These are phyloP conservation scores for Limosa lapponica DNA, from an alignment of 2,797 vertebrate species.

Conservation along the genomic window DNA sequence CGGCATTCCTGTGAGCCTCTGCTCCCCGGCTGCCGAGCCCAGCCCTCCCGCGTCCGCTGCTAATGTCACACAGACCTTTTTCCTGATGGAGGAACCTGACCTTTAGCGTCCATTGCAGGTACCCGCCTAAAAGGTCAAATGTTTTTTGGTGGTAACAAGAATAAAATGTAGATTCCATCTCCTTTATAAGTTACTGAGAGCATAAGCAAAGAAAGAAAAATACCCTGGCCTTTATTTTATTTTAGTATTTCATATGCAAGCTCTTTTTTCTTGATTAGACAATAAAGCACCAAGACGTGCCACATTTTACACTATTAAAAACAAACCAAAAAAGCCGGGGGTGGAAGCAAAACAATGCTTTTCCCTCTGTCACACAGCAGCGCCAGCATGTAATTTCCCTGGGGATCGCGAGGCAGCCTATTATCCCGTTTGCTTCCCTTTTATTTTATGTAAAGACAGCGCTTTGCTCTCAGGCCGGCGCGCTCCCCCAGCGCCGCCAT, in stretches of 20 bases:
- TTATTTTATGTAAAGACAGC: not conserved
- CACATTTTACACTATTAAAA: not conserved
- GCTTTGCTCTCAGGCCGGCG: not conserved
- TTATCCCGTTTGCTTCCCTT: not conserved
- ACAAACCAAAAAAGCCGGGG: not conserved
- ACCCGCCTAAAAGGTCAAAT: not conserved
- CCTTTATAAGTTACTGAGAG: not conserved
- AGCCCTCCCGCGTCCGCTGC: fast-evolving
- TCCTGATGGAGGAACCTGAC: not conserved
- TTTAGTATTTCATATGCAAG: slow-evolving; percentile 1
- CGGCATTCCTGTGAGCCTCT: fast-evolving
- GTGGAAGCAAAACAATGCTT: not conserved
- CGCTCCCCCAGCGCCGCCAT: not conserved
- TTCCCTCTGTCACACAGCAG: not conserved
- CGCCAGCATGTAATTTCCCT: not conserved
- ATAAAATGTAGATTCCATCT: not conserved
- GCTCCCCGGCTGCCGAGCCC: fast-evolving
- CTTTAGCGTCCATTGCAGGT: not conserved
- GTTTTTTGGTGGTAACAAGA: slow-evolving; percentile 6
- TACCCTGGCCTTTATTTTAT: not conserved
- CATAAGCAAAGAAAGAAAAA: slow-evolving; percentile 22
- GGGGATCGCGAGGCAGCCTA: not conserved
- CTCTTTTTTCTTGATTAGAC: slow-evolving; percentile 20
- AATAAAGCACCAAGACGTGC: not conserved
- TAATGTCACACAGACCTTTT: not conserved